Conservation (phyloP, 2,113 vertebrate genomes). For the Seriola dumerili region DNA sequence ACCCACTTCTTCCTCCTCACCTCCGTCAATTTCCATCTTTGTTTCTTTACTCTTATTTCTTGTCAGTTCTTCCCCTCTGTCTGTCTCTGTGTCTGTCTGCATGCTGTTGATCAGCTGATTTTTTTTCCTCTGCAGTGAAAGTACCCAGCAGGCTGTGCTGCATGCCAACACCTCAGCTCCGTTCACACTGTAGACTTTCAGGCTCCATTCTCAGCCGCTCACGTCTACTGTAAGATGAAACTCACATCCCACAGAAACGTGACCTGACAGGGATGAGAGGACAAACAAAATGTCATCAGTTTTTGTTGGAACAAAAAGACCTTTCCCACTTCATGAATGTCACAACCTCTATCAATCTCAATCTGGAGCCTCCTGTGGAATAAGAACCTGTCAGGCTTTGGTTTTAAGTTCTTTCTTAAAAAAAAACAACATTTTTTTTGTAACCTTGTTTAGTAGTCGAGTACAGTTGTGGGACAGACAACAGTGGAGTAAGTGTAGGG, state of each 20-base stretch:
- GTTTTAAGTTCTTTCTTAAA: too few relatives aligned
- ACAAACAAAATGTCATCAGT: neutral
- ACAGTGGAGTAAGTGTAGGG: too few relatives aligned
- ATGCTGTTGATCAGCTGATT: slow-evolving; percentile 38
- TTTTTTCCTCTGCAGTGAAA: slow-evolving; percentile 17
- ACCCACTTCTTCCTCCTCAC: neutral
- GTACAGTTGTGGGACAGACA: too few relatives aligned
- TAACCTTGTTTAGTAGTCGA: too few relatives aligned
- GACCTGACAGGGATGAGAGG: neutral
- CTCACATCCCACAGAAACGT: neutral
- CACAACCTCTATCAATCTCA: too few relatives aligned
- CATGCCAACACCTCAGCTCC: slow-evolving; percentile 28
- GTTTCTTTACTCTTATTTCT: neutral
- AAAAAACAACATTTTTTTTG: too few relatives aligned
- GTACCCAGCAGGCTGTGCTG: slow-evolving; percentile 39
- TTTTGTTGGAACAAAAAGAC: neutral
- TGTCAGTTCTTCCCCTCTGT: neutral
- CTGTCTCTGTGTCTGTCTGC: neutral
- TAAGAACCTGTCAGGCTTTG: too few relatives aligned
- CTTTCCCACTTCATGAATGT: neutral
- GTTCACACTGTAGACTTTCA: slow-evolving; percentile 30
- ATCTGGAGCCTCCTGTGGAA: too few relatives aligned
- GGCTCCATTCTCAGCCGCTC: neutral
- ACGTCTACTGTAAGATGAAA: neutral
- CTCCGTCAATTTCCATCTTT: neutral